These are phyloP conservation scores for Cryptus viduatorius DNA, from an alignment of 2,888 invertebrate species.

Conservation along the genomic window DNA sequence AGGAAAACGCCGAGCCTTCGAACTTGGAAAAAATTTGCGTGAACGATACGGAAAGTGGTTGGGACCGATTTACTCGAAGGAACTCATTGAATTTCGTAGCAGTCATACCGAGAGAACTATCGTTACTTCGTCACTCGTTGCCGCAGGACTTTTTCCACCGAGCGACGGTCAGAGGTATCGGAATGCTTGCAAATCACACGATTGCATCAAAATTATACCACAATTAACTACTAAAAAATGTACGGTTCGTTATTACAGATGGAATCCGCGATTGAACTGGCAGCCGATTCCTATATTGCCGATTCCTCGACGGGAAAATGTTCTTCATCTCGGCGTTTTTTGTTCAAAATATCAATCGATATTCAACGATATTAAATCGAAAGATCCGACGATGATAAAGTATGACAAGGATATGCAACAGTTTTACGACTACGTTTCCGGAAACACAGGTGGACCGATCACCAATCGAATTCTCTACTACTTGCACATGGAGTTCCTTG, in stretches of 20 bases:
- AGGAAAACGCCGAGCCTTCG: conserved; percentile 39
- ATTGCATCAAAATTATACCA: neutral
- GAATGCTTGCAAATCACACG: neutral
- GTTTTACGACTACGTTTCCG: conserved; percentile 48
- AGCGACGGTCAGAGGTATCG: conserved; percentile 47
- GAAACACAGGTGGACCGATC: conserved; percentile 48
- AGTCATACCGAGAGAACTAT: conserved; percentile 37
- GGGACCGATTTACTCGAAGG: conserved; percentile 41
- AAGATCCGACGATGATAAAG: conserved; percentile 26
- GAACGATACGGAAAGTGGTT: conserved; percentile 55
- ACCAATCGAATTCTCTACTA: conserved; percentile 48
- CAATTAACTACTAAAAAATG: neutral
- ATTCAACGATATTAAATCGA: conserved; percentile 23
- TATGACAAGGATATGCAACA: conserved; percentile 48
- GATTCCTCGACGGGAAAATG: conserved; percentile 13
- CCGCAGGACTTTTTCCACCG: conserved; percentile 63
- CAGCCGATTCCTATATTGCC: conserved; percentile 56
- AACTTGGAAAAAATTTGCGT: conserved; percentile 56
- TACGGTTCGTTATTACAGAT: conserved; percentile 26
- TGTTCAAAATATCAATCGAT: conserved; percentile 44
- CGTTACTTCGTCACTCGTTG: conserved; percentile 51
- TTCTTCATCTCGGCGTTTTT: conserved; percentile 20
- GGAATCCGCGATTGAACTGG: conserved; percentile 56
- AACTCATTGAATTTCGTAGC: conserved; percentile 43
- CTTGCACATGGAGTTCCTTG: conserved; percentile 50